phyloP scores from a whole-genome alignment of 2,797 vertebrate genomes.

The Spinibarbus caldwelli region DNA sequence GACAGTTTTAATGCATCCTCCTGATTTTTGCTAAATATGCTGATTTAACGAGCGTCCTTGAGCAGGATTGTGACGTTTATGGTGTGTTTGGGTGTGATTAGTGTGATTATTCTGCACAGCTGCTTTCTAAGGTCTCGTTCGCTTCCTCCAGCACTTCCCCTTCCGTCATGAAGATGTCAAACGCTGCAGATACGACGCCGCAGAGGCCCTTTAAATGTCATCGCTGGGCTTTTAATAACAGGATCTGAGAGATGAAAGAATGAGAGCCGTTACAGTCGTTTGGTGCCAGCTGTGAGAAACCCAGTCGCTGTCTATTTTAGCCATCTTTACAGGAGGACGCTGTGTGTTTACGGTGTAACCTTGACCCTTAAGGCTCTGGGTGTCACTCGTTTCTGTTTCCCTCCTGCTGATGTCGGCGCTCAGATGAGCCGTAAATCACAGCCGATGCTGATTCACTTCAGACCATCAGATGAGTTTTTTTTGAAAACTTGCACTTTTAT shows the following conservation, averaged over 20 bases:
- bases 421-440: not conserved
- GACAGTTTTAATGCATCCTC: not conserved
- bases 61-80: not conserved
- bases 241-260: conserved; percentile 19
- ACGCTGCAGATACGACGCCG: not conserved
- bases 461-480: not conserved
- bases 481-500: too few species aligned
- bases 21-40: not conserved
- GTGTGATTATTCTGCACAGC: not conserved
- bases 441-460: not conserved
- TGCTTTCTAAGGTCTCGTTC: not conserved
- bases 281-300: conserved; percentile 55
- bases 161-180: not conserved
- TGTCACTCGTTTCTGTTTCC: conserved; percentile 61
- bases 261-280: not conserved
- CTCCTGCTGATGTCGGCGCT: not conserved
- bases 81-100: not conserved
- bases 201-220: conserved; percentile 23
- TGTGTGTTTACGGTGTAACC: conserved; percentile 65
- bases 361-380: conserved; percentile 54
- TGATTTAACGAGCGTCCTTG: not conserved
- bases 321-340: conserved; percentile 68
- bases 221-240: conserved; percentile 3
- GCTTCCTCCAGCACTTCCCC: conserved; percentile 24
- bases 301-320: conserved; percentile 67